Percentiles rank a stretch among this genome's conserved stretches.
Conservation (phyloP, 2,113 vertebrate genomes). For the Centropristis striata region DNA sequence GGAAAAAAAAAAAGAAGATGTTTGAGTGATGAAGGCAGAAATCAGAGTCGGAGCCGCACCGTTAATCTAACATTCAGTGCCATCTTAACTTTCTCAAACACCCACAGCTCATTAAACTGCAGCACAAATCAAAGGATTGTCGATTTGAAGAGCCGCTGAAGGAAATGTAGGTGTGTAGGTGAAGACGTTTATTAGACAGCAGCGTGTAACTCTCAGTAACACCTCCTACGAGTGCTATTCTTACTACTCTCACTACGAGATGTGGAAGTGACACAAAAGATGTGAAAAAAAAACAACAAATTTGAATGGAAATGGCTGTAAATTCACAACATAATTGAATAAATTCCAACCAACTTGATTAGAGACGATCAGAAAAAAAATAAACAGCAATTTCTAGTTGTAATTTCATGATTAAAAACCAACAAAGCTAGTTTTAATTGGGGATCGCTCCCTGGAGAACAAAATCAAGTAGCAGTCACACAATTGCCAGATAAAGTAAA, state of each 20-base stretch:
- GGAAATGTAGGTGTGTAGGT: conserved; percentile 34
- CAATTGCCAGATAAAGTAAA: neutral
- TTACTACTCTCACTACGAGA: conserved; percentile 24
- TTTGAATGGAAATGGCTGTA: neutral
- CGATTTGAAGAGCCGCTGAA: neutral
- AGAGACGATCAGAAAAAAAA: neutral
- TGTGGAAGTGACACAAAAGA: conserved; percentile 22
- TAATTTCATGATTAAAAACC: neutral
- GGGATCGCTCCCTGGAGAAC: neutral
- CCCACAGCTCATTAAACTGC: conserved; percentile 15
- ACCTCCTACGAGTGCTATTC: conserved; percentile 40
- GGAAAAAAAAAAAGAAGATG: neutral
- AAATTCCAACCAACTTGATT: neutral
- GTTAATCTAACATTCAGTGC: neutral
- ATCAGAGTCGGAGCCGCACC: conserved; percentile 7
- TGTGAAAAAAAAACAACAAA: neutral
- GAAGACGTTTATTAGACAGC: conserved; percentile 36
- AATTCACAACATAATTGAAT: neutral
- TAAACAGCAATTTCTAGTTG: neutral
- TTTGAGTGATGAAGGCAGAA: neutral
- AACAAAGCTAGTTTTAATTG: neutral
- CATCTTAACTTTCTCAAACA: neutral
- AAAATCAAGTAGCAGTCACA: neutral
- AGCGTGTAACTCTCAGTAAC: conserved; percentile 22
- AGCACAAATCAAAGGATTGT: conserved; percentile 1